phyloP scores from a whole-genome alignment of 1,140 invertebrate species.

The Leptestheria dahalacensis region DNA sequence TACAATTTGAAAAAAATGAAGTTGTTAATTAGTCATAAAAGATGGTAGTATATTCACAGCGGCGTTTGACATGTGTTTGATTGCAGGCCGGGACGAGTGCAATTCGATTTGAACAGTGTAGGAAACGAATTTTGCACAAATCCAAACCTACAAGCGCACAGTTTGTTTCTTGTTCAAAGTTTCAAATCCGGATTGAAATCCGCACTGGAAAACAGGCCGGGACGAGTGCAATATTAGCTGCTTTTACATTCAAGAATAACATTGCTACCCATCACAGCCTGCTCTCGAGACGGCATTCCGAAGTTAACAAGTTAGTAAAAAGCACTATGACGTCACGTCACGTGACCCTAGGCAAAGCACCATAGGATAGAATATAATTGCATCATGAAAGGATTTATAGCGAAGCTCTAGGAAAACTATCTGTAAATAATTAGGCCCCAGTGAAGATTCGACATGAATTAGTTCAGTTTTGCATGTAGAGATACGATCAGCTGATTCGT shows the following conservation, averaged over 20 bases:
- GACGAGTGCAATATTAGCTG: slow-evolving; percentile 28
- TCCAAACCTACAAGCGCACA: slow-evolving; percentile 7
- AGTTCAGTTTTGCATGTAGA: too few relatives aligned
- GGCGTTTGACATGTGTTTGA: neutral
- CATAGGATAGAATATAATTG: neutral
- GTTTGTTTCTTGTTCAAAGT: neutral
- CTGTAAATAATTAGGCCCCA: neutral
- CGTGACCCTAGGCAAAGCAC: neutral
- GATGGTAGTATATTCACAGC: neutral
- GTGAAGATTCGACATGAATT: too few relatives aligned
- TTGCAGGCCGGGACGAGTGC: slow-evolving; percentile 28
- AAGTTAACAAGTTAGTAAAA: neutral
- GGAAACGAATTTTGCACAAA: slow-evolving; percentile 12
- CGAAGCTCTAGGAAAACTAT: neutral
- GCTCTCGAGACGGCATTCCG: neutral
- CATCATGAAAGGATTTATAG: neutral
- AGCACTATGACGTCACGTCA: neutral
- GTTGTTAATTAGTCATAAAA: neutral
- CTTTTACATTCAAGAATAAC: neutral
- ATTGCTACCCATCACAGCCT: slow-evolving; percentile 2
- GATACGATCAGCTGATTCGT: too few relatives aligned
- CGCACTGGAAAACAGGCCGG: slow-evolving; percentile 21
- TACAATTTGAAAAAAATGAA: neutral
- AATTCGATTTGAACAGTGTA: slow-evolving; percentile 23
- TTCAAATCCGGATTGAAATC: neutral